Evolutionary conservation across 2,888 invertebrate species (phyloP), one percentile per base, ranked within the genome.

Genomic region (Agrotis ipsilon): DNA sequence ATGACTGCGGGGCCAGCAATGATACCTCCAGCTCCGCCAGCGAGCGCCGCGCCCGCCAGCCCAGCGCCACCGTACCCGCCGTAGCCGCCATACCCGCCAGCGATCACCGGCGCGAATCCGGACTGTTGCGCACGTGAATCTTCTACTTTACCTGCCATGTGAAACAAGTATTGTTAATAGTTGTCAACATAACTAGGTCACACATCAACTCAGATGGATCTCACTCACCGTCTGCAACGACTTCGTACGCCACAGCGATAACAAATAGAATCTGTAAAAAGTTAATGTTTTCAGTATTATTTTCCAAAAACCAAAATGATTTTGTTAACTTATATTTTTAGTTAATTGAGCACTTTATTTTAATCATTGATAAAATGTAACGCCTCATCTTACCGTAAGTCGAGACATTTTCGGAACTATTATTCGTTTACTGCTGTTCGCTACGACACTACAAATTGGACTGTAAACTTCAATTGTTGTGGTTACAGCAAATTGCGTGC

Each of bases 211-310:
- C 14, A 46, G 1, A 68, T n/a, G 3, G 3, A 32, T 19, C 46
- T 27, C 43, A 85, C 90, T 92, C 76, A 94, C 95, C 94, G 78
- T 92, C 93, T 91, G 93, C 95, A 78, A 91, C 88, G 70, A 91
- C 93, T 89, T 90, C 94, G 89, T 91, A 94, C 89, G 92, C 94
- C 84, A 93, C 89, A 81, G 94, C 95, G 92, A 96, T 89, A 89
- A 95, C 92, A 86, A 96, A 94, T 87, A 96, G 87, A 90, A 95
- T 92, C 96, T 96, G 92, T 68, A 92, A 93, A 2, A 60, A 61
- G n/a, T 39, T 2, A 11, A 24, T n/a, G 16, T 32, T 32, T 46
- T 45, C n/a, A 54, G 11, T 7, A 32, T n/a, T 9, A 9, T 27
- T 45, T 52, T 27, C 3, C 45, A 19, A 51, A 39, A 39, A 39